Evolutionary conservation across 2,888 invertebrate species (phyloP).

Genomic region (Agonopterix arenella): DNA sequence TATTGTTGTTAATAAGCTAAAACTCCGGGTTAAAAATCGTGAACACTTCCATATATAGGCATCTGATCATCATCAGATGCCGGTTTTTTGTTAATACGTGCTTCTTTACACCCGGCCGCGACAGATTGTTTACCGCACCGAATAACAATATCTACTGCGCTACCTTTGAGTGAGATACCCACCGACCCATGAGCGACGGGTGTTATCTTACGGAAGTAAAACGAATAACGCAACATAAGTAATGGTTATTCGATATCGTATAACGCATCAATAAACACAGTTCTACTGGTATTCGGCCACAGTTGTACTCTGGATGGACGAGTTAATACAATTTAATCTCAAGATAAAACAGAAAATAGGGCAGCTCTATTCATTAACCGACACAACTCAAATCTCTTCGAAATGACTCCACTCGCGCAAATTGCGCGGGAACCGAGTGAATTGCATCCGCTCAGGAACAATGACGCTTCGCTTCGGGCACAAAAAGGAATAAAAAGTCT

Average conservation of each 20-base stretch:
- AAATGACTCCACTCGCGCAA: conserved; percentile 69
- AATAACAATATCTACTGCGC: not conserved
- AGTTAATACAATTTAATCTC: not conserved
- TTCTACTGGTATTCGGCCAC: conserved; percentile 10
- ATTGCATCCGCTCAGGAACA: conserved; percentile 73
- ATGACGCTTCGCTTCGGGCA: conserved; percentile 62
- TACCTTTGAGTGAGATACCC: conserved; percentile 1
- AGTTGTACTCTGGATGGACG: not conserved
- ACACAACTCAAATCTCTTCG: conserved; percentile 54
- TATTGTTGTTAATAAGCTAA: conserved; percentile 24
- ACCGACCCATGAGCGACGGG: not conserved
- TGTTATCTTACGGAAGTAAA: conserved; percentile 27
- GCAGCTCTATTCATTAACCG: conserved; percentile 32
- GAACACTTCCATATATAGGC: conserved; percentile 31
- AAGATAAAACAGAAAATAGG: conserved; percentile 1
- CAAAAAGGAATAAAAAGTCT: conserved; percentile 47
- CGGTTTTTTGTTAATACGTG: conserved; percentile 23
- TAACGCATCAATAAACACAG: conserved; percentile 27
- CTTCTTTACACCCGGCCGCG: not conserved
- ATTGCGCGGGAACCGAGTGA: conserved; percentile 69
- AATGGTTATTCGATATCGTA: conserved; percentile 27
- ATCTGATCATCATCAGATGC: conserved; percentile 27
- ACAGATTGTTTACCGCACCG: not conserved
- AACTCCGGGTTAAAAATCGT: conserved; percentile 34
- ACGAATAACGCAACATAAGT: conserved; percentile 2